A percentile compares a stretch with the other conserved stretches of the same genome.
phyloP scores from a whole-genome alignment of 2,797 vertebrate species.

The Sebastes variabilis region DNA sequence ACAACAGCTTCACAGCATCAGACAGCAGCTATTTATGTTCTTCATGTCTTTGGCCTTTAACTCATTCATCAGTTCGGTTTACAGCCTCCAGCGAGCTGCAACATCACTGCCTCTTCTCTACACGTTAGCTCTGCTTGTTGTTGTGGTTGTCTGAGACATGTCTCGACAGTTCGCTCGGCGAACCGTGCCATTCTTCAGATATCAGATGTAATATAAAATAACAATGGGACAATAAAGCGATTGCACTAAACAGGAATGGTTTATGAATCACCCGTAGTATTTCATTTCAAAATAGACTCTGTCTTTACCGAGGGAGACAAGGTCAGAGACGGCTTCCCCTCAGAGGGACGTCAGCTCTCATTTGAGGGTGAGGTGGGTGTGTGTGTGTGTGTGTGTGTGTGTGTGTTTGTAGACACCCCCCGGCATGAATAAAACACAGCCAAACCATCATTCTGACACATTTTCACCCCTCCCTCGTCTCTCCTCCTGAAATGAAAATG shows the following conservation, averaged over 20 bases:
- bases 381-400: background rate
- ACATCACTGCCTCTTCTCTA: background rate
- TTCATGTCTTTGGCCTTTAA: background rate
- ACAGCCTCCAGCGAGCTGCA: background rate
- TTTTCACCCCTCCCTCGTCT: background rate
- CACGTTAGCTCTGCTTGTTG: background rate
- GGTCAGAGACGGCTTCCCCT: conserved; percentile 29
- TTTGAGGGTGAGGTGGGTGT: conserved; percentile 11
- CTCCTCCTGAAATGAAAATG: conserved; percentile 12
- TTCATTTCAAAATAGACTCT: conserved; percentile 6
- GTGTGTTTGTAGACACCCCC: background rate
- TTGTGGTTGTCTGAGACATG: background rate
- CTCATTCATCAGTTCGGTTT: background rate
- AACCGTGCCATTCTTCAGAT: background rate
- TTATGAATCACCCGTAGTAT: background rate
- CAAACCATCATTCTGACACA: conserved; percentile 31
- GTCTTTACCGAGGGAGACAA: conserved; percentile 27
- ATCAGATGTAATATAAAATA: background rate
- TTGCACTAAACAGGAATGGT: background rate
- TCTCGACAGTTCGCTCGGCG: background rate
- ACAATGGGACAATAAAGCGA: background rate
- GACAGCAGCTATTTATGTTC: background rate
- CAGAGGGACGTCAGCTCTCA: conserved; percentile 33
- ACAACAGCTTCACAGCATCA: background rate
- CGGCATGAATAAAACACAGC: conserved; percentile 43